phyloP scores from a whole-genome alignment of 2,888 invertebrate genomes.

The Acleris cristana region DNA sequence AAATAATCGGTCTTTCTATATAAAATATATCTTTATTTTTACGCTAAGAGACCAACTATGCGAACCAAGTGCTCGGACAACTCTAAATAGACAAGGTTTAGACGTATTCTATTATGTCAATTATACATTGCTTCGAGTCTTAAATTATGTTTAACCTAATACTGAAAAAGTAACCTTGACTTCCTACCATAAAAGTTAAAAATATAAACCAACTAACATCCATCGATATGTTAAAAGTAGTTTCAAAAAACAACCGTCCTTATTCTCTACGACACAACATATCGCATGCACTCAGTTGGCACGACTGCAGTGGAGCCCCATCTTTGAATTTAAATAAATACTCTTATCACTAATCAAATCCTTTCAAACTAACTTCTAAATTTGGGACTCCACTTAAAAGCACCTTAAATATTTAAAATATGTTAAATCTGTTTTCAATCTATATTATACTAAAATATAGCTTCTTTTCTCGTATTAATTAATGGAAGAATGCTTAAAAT shows the following conservation, averaged over 20 bases:
- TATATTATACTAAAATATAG: constrained; percentile 66
- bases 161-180: constrained; percentile 76
- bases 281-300: constrained; percentile 60
- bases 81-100: constrained; percentile 43
- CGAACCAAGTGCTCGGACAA: constrained; percentile 25
- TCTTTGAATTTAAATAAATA: constrained; percentile 65
- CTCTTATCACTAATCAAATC: constrained; percentile 74
- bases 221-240: constrained; percentile 62
- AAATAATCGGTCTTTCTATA: constrained; percentile 58
- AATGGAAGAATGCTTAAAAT: constrained; percentile 74
- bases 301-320: constrained; percentile 68
- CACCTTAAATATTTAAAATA: constrained; percentile 66
- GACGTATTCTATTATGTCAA: constrained; percentile 56
- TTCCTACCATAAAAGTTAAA: constrained; percentile 49
- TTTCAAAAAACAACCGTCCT: constrained; percentile 20
- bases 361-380: constrained; percentile 65
- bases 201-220: constrained; percentile 64
- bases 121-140: constrained; percentile 71
- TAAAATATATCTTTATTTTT: constrained; percentile 64
- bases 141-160: constrained; percentile 73
- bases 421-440: constrained; percentile 57
- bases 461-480: constrained; percentile 66
- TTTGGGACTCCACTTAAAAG: constrained; percentile 67
- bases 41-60: constrained; percentile 46
- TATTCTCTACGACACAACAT: constrained; percentile 9